These are phyloP conservation scores for Anniella stebbinsi DNA, from an alignment of 2,797 vertebrate species.

Conservation along the genomic window DNA sequence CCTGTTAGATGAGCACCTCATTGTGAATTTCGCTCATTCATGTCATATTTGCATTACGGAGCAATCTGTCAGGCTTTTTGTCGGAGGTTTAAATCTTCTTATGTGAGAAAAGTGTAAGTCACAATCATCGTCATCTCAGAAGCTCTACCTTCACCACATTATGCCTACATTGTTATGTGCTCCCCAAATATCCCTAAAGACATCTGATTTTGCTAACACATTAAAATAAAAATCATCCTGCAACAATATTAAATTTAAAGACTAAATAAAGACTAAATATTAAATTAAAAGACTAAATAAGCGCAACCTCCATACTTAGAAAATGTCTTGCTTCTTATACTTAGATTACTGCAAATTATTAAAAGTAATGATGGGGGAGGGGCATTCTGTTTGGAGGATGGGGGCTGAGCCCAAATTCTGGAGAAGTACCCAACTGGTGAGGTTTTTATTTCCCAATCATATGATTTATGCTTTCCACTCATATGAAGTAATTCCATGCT, in stretches of 20 bases:
- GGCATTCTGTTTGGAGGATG: background rate
- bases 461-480: background rate
- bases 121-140: slow-evolving; percentile 1
- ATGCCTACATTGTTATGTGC: background rate
- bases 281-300: background rate
- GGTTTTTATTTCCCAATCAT: background rate
- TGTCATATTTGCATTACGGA: slow-evolving; percentile 29
- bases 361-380: background rate
- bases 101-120: background rate
- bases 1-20: background rate
- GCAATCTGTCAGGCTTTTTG: slow-evolving; percentile 3
- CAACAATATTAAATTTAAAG: background rate
- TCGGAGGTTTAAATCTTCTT: background rate
- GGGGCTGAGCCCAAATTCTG: background rate
- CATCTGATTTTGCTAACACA: background rate
- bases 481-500: no score
- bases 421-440: background rate
- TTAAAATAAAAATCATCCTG: slow-evolving; percentile 29
- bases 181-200: slow-evolving; percentile 15
- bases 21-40: slow-evolving; percentile 43
- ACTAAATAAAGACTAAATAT: background rate
- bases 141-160: slow-evolving; percentile 14
- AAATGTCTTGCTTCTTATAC: background rate
- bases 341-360: background rate
- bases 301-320: background rate